Evolutionary conservation across 2,888 invertebrate species (phyloP), one percentile per base, ranked within the genome.

Genomic region (Rugalucina vietnamica): DNA sequence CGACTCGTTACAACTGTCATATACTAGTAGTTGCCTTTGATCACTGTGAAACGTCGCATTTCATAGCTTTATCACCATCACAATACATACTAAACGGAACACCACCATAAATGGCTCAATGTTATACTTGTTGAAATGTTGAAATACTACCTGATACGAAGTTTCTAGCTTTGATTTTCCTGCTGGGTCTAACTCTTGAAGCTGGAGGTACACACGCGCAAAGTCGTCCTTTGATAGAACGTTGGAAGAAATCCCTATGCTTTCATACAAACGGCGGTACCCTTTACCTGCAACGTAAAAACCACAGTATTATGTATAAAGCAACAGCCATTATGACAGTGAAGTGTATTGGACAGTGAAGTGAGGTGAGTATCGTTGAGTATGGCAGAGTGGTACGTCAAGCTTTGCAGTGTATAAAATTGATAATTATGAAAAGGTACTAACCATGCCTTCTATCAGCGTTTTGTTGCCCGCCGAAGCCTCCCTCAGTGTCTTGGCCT

Each of bases 221-320:
- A 81, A 87, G n/a, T 84, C 82, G 49, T 84, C 84, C 21, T 81
- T 77, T 32, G 82, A 84, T 18, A 87, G 39, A 0, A 70, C 32
- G 49, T 87, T 87, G 3, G 84, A 82, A 36, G 84, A 82, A 5
- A 87, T 18, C n/a, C 73, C 70, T 1, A 84, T 73, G 60, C 84
- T 79, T 21, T 87, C 84, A 70, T 87, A 87, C 84, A 87, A 84
- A 24, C 84, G 69, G 1, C 65, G 32, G 34, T 65, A 65, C 14
- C 65, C 65, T 21, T 24, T 65, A 10, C 65, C 65, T 65, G 65
- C 18, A 8, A 43, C 18, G 8, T 43, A 8, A 43, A 43, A 43
- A 8, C 8, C 10, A 43, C 43, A 43, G 43, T 43, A n/a, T n/a
- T n/a, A n/a, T n/a, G n/a, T n/a, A n/a, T n/a, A n/a, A n/a, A n/a